phyloP scores from a whole-genome alignment of 2,888 invertebrate genomes.

The Meta bourneti region DNA sequence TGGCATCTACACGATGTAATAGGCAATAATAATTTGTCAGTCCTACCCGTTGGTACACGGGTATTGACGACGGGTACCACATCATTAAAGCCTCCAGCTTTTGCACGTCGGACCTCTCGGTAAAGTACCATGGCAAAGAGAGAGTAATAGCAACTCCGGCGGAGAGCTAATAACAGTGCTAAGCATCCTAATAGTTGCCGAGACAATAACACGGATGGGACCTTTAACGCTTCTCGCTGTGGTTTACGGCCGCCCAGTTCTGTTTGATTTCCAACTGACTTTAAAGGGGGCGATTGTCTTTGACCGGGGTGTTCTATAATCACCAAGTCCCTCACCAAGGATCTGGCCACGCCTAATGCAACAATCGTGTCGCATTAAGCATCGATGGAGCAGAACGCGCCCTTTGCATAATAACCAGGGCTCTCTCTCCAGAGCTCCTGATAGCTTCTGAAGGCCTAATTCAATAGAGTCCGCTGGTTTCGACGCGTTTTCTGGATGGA shows the following conservation, averaged over 20 bases:
- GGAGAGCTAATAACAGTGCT: slow-evolving; percentile 69
- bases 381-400: slow-evolving; percentile 33
- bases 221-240: slow-evolving; percentile 29
- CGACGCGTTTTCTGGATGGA: slow-evolving; percentile 57
- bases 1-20: slow-evolving; percentile 51
- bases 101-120: not conserved
- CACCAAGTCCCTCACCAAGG: slow-evolving; percentile 25
- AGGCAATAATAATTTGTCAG: slow-evolving; percentile 71
- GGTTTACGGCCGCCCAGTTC: slow-evolving; percentile 51
- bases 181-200: slow-evolving; percentile 68
- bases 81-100: slow-evolving; percentile 38
- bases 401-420: slow-evolving; percentile 66
- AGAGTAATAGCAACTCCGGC: slow-evolving; percentile 8
- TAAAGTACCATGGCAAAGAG: not conserved
- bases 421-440: slow-evolving; percentile 16
- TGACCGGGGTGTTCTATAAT: slow-evolving; percentile 48
- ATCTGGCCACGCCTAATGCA: slow-evolving; percentile 64
- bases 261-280: slow-evolving; percentile 40
- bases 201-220: slow-evolving; percentile 69
- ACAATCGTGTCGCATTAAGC: slow-evolving; percentile 71
- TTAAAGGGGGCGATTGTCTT: slow-evolving; percentile 29
- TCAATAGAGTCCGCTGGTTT: slow-evolving; percentile 50
- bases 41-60: not conserved
- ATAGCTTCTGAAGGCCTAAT: slow-evolving; percentile 30
- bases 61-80: slow-evolving; percentile 26